Conservation (phyloP, 35 echinoderm and acorn worm species). For the Ophiothrix spiculata region DNA sequence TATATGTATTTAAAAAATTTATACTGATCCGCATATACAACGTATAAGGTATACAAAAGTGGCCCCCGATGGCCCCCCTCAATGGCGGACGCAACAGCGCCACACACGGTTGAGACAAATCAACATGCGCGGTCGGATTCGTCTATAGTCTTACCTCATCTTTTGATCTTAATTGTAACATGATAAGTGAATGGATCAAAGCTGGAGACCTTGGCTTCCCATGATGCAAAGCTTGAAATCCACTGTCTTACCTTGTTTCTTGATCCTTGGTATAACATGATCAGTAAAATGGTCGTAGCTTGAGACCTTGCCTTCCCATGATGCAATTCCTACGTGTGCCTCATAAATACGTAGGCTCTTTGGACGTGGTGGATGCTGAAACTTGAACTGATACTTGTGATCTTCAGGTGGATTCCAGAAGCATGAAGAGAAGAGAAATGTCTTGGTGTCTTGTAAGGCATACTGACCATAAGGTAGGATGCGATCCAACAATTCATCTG, state of each 20-base stretch:
- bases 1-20: too few species aligned
- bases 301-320: conserved; percentile 87
- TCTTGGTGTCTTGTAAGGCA: conserved; percentile 58
- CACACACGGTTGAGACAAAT: too few species aligned
- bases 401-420: conserved; percentile 86
- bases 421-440: conserved; percentile 47
- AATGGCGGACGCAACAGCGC: too few species aligned
- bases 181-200: too few species aligned
- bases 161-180: too few species aligned
- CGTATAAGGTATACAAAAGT: too few species aligned
- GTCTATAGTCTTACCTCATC: too few species aligned
- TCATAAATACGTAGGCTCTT: conserved; percentile 64
- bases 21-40: too few species aligned
- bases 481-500: conserved; percentile 54
- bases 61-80: too few species aligned
- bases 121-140: too few species aligned
- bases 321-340: conserved; percentile 89
- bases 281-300: conserved; percentile 83
- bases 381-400: conserved; percentile 43
- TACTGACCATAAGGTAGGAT: conserved; percentile 69
- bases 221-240: too few species aligned
- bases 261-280: conserved; percentile 79
- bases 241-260: conserved; percentile 77
- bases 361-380: conserved; percentile 21
- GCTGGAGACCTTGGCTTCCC: too few species aligned